Evolutionary conservation across 1,140 invertebrate genomes (phyloP).

Genomic region (roundworm (Caenorhabditis elegans)): WBcel235 BX284602.5:7911501-7912000

Average conservation of each 20-base stretch:
- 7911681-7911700: slow-evolving; percentile 24
- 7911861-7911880: background rate
- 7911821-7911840: background rate
- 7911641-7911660: slow-evolving; percentile 11
- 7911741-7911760: slow-evolving; percentile 38
- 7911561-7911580: slow-evolving; percentile 9
- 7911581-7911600: background rate
- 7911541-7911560: background rate
- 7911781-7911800: background rate
- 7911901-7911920: slow-evolving; percentile 34
- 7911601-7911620: background rate
- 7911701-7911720: slow-evolving; percentile 26
- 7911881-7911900: slow-evolving; percentile 17
- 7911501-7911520: slow-evolving; percentile 36
- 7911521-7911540: slow-evolving; percentile 18
- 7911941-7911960: slow-evolving; percentile 30
- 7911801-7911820: background rate
- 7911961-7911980: slow-evolving; percentile 30
- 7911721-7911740: slow-evolving; percentile 23
- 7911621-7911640: slow-evolving; percentile 34
- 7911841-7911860: slow-evolving; percentile 3
- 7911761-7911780: background rate
- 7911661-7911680: slow-evolving; percentile 33
- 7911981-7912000: slow-evolving; percentile 13
- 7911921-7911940: slow-evolving; percentile 28